phyloP scores from a whole-genome alignment of 2,113 vertebrate species.

The Ceratotherium simum region DNA sequence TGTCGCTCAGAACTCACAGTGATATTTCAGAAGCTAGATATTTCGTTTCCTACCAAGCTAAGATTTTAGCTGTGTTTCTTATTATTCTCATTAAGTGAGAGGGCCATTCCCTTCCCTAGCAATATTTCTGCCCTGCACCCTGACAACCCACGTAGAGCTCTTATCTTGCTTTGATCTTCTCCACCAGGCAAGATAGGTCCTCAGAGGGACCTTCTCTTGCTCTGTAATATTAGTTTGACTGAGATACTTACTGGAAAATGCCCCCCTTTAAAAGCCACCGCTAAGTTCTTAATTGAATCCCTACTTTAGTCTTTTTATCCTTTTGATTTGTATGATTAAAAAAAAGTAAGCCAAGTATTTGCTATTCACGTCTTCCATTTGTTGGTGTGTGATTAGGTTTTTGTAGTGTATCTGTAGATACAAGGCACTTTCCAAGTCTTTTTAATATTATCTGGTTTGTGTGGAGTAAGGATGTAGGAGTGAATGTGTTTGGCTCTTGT shows the following conservation, averaged over 20 bases:
- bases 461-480: not conserved
- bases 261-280: not conserved
- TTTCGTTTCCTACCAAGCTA: not conserved
- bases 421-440: not conserved
- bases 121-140: not conserved
- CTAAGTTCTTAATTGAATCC: not conserved
- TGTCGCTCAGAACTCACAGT: not conserved
- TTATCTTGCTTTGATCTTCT: conserved; percentile 7
- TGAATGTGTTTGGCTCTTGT: not conserved
- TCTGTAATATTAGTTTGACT: not conserved
- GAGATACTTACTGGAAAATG: not conserved
- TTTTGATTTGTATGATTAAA: not conserved
- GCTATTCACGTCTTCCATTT: not conserved
- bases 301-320: not conserved
- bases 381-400: not conserved
- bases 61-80: not conserved
- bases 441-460: not conserved
- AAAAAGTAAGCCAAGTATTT: not conserved
- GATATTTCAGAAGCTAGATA: not conserved
- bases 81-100: not conserved
- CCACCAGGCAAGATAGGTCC: not conserved
- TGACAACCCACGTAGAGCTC: not conserved
- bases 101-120: not conserved
- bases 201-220: not conserved
- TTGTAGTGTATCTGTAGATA: not conserved